Conservation (phyloP, 1,140 invertebrate genomes). For the Eriosoma lanigerum region DNA sequence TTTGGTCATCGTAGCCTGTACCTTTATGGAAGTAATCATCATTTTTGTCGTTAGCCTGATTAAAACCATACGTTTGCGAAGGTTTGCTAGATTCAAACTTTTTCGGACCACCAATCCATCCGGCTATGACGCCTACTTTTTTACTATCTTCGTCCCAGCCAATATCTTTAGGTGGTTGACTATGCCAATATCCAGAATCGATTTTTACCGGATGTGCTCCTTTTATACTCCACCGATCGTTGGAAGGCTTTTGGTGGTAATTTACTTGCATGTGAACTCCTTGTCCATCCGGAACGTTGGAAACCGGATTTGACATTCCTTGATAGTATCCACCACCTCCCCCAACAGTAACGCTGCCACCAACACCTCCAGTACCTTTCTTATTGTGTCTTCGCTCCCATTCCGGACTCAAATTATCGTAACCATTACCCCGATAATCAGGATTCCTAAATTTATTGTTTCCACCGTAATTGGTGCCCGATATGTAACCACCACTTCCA, state of each 20-base stretch:
- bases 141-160: conserved; percentile 49
- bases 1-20: conserved; percentile 22
- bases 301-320: conserved; percentile 19
- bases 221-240: conserved; percentile 46
- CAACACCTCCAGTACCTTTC: background rate
- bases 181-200: conserved; percentile 52
- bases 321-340: conserved; percentile 34
- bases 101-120: conserved; percentile 48
- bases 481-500: background rate
- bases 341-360: background rate
- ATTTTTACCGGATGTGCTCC: conserved; percentile 52
- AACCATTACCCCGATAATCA: conserved; percentile 56
- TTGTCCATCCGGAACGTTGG: background rate
- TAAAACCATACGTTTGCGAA: background rate
- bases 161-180: conserved; percentile 52
- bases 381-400: conserved; percentile 52
- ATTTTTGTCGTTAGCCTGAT: conserved; percentile 4
- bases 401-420: conserved; percentile 56
- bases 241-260: background rate
- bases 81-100: conserved; percentile 10
- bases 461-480: background rate
- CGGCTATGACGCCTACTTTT: conserved; percentile 33
- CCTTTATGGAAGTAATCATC: conserved; percentile 46
- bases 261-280: background rate
- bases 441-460: conserved; percentile 1